Conservation (phyloP, 2,113 vertebrate species). For the Nycticryphes semicollaris region DNA sequence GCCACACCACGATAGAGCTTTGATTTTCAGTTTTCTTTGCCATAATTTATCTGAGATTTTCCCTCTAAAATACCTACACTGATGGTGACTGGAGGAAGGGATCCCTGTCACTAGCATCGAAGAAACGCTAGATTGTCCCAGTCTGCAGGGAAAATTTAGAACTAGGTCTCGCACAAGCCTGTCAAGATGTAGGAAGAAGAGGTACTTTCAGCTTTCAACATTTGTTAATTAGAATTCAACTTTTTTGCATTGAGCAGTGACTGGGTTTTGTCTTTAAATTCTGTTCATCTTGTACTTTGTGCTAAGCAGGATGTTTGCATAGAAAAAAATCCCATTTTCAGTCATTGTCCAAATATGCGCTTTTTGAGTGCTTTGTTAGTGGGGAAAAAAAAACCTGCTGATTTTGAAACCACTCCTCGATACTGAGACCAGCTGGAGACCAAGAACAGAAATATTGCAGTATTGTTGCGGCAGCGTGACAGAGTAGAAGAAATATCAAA, state of each 20-base stretch:
- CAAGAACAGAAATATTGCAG: neutral
- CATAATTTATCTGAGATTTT: neutral
- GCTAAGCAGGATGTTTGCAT: neutral
- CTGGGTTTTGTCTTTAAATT: neutral
- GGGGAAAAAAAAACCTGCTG: neutral
- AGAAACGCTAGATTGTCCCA: no score
- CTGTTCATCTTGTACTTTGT: neutral
- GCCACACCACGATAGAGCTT: neutral
- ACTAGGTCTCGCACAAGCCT: no score
- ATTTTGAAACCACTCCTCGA: neutral
- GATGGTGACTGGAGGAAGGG: neutral
- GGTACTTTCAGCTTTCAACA: neutral
- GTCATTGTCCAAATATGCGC: neutral
- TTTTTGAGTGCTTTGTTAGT: neutral
- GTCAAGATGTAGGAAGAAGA: neutral
- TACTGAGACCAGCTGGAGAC: neutral
- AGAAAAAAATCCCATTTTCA: neutral
- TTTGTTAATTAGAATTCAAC: neutral
- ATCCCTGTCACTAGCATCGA: neutral
- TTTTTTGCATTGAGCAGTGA: neutral
- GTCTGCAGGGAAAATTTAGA: neutral
- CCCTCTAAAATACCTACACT: neutral
- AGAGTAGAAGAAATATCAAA: neutral
- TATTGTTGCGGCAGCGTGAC: neutral
- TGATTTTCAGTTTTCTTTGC: neutral